Base-by-base conservation (phyloP, 92 coral and sea anemone species). In the Plumapathes pennacea region DNA sequence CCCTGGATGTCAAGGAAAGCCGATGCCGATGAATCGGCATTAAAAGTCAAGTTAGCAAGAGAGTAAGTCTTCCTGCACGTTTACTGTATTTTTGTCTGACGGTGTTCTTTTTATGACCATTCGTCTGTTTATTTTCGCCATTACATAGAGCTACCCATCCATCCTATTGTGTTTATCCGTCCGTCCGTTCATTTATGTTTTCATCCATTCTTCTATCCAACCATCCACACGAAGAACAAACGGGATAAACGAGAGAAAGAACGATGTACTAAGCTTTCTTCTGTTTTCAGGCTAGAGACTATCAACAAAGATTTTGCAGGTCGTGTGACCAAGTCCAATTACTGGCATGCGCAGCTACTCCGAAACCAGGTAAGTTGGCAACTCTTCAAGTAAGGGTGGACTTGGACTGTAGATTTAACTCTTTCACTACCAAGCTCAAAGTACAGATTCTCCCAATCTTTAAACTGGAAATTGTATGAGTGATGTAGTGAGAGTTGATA, bases 301-400 rank as follows among this genome's bases (percentile, higher is more conserved):
- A 71, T 87, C 31, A 87, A 87, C 27, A 77, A 66, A 38, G 79
- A 83, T 60, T 83, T 83, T 25, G 74, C 91, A 40, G 71, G 86
- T 32, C 91, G 77, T 29, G 89, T 72, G 45, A 77, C 83, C 72
- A 82, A 76, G 62, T 79, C 95, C 25, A 87, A 87, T 50, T 87
- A 82, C 69, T 87, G 95, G 95, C 95, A 87, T 37, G 95, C 95
- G 51, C 89, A 77, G 42, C 62, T 87, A 45, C 89, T 87, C 11
- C 75, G 89, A 25, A 72, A 76, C 29, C 89, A 87, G 85, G 95
- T 86, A 39, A 42, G 57, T 18, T n/a, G n/a, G n/a, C n/a, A n/a
- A n/a, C n/a, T n/a, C n/a, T n/a, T n/a, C n/a, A n/a, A n/a, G n/a
- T n/a, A n/a, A n/a, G n/a, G n/a, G n/a, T n/a, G n/a, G n/a, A n/a